These are phyloP conservation scores for Torymus texanus DNA, from an alignment of 2,888 invertebrate genomes.

Conservation along the genomic window DNA sequence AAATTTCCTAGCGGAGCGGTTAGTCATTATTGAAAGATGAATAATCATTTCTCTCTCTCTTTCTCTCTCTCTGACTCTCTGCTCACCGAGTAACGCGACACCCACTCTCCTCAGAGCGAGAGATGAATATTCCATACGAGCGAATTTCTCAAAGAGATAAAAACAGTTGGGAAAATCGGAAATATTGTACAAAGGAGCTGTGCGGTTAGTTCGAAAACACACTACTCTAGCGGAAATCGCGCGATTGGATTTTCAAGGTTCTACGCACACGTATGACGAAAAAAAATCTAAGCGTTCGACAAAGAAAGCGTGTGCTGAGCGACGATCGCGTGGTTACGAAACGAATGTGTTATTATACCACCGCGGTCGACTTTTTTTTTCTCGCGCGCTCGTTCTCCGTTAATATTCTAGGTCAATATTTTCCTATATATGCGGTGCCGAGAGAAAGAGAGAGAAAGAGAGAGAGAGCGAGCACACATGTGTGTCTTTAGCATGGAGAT, in stretches of 20 bases:
- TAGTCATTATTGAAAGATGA: background rate
- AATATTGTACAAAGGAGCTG: conserved; percentile 7
- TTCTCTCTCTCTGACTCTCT: too few relatives aligned
- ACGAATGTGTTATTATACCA: background rate
- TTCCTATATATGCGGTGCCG: background rate
- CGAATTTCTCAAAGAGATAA: background rate
- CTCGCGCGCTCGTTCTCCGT: too few relatives aligned
- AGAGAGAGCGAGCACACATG: too few relatives aligned
- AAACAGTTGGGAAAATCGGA: background rate
- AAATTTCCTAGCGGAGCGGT: background rate
- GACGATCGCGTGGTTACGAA: conserved; percentile 17
- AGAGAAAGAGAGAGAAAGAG: background rate
- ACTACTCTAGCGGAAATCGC: conserved; percentile 2
- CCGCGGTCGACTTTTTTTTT: background rate
- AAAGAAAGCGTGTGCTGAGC: conserved; percentile 20
- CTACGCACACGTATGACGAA: background rate
- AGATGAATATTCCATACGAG: background rate
- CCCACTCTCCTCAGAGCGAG: too few relatives aligned
- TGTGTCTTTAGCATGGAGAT: too few relatives aligned
- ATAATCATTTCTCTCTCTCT: too few relatives aligned
- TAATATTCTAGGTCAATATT: conserved; percentile 18
- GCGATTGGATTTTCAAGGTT: conserved; percentile 33
- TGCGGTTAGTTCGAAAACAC: conserved; percentile 17
- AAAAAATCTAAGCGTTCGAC: conserved; percentile 30
- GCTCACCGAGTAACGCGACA: too few relatives aligned